Base-by-base conservation (phyloP, 2,888 invertebrate genomes). In the Perizoma flavofasciatum region DNA sequence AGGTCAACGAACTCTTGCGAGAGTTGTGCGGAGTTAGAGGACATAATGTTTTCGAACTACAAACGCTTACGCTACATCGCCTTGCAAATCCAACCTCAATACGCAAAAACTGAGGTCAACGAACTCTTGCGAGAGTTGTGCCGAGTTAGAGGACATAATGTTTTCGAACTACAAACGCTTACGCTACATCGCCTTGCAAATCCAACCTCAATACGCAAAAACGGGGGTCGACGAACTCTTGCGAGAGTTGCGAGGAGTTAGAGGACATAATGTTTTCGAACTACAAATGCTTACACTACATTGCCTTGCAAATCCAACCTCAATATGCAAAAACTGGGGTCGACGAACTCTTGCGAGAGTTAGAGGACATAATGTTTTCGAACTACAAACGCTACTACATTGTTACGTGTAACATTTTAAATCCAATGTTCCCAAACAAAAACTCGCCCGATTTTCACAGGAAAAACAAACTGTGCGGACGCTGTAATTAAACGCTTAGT, bases 1-100 rank as follows among this genome's bases (percentile, higher is more conserved):
- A 66, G 75, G 77, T 73, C 77, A 69, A 66, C 70, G 78, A 78
- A 73, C 79, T 63, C 41, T 67, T 63, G 55, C 61, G 62, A 64
- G 68, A 51, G 47, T 70, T 69, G 59, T 68, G 64, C 53, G 44
- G 66, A 32, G 52, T 40, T 46, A 47, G 55, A 22, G 22, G 22
- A 39, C 64, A 56, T 60, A 57, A 63, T 68, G 66, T 62, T 66
- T 59, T 61, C 65, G 68, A 64, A 66, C 67, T 66, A 64, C 66
- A 66, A 68, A 65, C 56, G 61, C 59, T 57, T 57, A 48, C 62
- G n/a, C n/a, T n/a, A n/a, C n/a, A n/a, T n/a, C 22, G 46, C 81
- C 81, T 78, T 81, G 78, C 76, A 81, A 83, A 81, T 78, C 70
- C 81, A 86, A 81, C 82, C 80, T 78, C 78, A 79, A 83, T 84